Evolutionary conservation across 1,140 invertebrate genomes (phyloP).

Genomic region (Pseudomyrmex cubaensis): DNA sequence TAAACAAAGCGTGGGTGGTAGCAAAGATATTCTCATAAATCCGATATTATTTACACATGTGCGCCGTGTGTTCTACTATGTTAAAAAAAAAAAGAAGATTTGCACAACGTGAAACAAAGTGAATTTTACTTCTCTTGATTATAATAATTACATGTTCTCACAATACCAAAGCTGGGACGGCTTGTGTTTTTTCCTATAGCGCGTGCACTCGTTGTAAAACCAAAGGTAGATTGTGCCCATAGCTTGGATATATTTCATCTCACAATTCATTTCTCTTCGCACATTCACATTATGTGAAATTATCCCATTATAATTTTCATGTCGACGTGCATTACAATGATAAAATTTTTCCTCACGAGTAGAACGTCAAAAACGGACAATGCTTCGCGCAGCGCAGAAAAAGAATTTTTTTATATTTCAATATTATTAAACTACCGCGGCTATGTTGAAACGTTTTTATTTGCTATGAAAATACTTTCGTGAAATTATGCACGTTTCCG

Average conservation of each 20-base stretch:
- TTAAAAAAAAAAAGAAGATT: conserved; percentile 19
- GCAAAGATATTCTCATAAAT: conserved; percentile 13
- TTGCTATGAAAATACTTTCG: conserved; percentile 26
- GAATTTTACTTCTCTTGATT: conserved; percentile 46
- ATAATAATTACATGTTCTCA: conserved; percentile 46
- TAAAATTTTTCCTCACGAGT: conserved; percentile 51
- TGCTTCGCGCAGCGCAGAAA: conserved; percentile 35
- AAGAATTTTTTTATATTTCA: conserved; percentile 44
- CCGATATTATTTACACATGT: background rate
- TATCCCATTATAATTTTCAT: conserved; percentile 55
- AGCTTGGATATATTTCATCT: conserved; percentile 48
- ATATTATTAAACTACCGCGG: conserved; percentile 41
- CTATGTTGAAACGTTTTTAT: conserved; percentile 21
- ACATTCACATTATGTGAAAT: conserved; percentile 49
- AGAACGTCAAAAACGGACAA: conserved; percentile 42
- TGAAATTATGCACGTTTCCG: background rate
- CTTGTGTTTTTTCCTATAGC: conserved; percentile 38
- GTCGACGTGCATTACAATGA: conserved; percentile 40
- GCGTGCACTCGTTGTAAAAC: conserved; percentile 2
- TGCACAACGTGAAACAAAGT: conserved; percentile 54
- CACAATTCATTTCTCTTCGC: conserved; percentile 56
- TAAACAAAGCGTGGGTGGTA: background rate
- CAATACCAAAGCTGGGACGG: conserved; percentile 12
- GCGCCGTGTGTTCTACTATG: background rate
- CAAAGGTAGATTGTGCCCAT: conserved; percentile 37